Evolutionary conservation across 1,140 invertebrate species (phyloP), one percentile per base, ranked within the genome.

Genomic region (Gyrodactylus bullatarudis): DNA sequence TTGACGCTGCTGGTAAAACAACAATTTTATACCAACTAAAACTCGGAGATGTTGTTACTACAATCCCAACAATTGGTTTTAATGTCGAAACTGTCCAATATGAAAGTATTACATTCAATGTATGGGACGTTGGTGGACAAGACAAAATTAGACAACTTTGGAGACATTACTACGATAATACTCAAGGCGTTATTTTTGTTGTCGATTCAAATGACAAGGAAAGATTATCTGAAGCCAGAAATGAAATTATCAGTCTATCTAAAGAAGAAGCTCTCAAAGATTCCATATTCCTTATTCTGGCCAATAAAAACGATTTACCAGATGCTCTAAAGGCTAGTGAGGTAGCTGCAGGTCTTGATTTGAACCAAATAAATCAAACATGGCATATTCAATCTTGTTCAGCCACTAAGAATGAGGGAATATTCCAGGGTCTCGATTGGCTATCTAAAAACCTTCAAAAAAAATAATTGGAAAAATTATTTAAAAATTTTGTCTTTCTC

Each of bases 291-390:
- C 82, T 99, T 75, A 88, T 99, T 26, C 98, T 98, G 84, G 94
- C 94, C 24, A 99, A 99, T 82, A 99, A 99, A 84, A 93, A 98
- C 83, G 93, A 97, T 82, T 84, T 96, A 77, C 93, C 93, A 0
- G 95, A 97, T 83, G 91, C 92, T 20, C 95, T 96, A 91, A 89
- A 87, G 75, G 89, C 90, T 27, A 88, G 90, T 1, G 92, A 97
- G 82, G 84, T 97, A 71, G 96, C 90, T 68, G 91, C 96, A 79
- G 94, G 93, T 82, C 83, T 97, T 71, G 88, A 88, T 75, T 83
- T 95, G 69, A 89, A 93, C 80, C n/a, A 68, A 1, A 21, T 73
- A 26, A 72, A 26, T 20, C 24, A 26, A 24, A 20, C 24, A 34
- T 69, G 68, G 68, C 68, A 69, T 21, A 69, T 69, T n/a, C 68